Evolutionary conservation across 2,888 invertebrate genomes (phyloP).

Genomic region (Tyria jacobaeae): DNA sequence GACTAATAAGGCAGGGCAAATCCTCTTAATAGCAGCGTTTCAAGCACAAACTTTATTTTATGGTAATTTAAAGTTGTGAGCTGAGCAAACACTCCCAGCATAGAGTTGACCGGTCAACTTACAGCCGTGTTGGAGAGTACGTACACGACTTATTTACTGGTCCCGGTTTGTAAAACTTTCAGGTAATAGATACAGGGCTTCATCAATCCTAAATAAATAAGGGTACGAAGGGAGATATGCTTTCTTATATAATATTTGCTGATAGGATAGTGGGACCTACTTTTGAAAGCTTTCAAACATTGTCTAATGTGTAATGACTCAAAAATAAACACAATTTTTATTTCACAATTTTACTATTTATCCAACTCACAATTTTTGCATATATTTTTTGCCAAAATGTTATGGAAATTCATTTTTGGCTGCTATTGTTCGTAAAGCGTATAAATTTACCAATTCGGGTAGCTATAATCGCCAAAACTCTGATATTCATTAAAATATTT

Average conservation of each 20-base stretch:
- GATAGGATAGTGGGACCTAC: constrained; percentile 13
- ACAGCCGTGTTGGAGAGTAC: constrained; percentile 28
- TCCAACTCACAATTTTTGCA: too few species aligned
- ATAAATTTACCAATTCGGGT: too few species aligned
- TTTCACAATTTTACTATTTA: too few species aligned
- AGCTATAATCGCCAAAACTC: too few species aligned
- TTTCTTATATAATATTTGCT: constrained; percentile 26
- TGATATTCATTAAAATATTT: too few species aligned
- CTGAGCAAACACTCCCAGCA: constrained; percentile 11
- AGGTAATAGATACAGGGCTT: constrained; percentile 54
- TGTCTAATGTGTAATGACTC: not conserved
- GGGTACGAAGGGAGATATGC: constrained; percentile 19
- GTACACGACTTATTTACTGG: constrained; percentile 63
- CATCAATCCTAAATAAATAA: constrained; percentile 57
- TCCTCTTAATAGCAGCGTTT: constrained; percentile 18
- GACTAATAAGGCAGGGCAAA: constrained; percentile 25
- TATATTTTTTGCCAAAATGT: too few species aligned
- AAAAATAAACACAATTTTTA: too few species aligned
- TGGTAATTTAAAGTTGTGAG: constrained; percentile 34
- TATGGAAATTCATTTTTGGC: too few species aligned
- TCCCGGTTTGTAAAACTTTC: constrained; percentile 57
- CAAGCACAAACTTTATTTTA: constrained; percentile 23
- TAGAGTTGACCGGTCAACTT: constrained; percentile 20
- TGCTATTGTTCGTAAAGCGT: too few species aligned
- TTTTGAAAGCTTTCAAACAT: constrained; percentile 10